A percentile compares a stretch with the other conserved stretches of the same genome.
These are phyloP conservation scores for Agonopterix subpropinquella DNA, from an alignment of 2,888 invertebrate species.

Conservation along the genomic window DNA sequence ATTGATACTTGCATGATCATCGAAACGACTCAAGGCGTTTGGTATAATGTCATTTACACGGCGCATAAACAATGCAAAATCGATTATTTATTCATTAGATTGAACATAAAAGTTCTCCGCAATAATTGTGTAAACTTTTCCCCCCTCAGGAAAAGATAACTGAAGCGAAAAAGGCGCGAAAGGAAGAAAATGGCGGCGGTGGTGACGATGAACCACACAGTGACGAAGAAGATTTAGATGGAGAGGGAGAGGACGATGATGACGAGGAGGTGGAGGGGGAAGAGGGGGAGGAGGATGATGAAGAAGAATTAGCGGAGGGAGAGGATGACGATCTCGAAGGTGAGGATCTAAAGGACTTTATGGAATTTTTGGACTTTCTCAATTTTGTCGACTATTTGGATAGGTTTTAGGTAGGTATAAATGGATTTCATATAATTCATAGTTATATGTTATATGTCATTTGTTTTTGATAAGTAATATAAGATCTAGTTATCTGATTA, in stretches of 20 bases:
- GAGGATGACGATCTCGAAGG: constrained; percentile 82
- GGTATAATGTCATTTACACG: constrained; percentile 13
- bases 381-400: no score
- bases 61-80: neutral
- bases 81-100: neutral
- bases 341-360: constrained; percentile 19
- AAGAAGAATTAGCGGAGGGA: constrained; percentile 77
- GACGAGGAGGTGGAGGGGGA: constrained; percentile 79
- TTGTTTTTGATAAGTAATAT: no score
- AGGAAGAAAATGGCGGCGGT: constrained; percentile 85
- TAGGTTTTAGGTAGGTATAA: no score
- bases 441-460: no score
- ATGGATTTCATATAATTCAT: no score
- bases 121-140: constrained; percentile 12
- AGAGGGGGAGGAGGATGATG: constrained; percentile 79
- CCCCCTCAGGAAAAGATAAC: constrained; percentile 80
- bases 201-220: constrained; percentile 76
- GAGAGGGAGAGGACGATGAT: constrained; percentile 77
- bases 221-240: constrained; percentile 81
- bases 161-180: constrained; percentile 86
- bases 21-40: constrained; percentile 22
- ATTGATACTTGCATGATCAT: constrained; percentile 38
- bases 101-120: neutral
- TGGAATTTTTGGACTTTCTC: no score
- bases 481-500: no score